Evolutionary conservation across 2,797 vertebrate species (phyloP).

Genomic region (Columba guinea): DNA sequence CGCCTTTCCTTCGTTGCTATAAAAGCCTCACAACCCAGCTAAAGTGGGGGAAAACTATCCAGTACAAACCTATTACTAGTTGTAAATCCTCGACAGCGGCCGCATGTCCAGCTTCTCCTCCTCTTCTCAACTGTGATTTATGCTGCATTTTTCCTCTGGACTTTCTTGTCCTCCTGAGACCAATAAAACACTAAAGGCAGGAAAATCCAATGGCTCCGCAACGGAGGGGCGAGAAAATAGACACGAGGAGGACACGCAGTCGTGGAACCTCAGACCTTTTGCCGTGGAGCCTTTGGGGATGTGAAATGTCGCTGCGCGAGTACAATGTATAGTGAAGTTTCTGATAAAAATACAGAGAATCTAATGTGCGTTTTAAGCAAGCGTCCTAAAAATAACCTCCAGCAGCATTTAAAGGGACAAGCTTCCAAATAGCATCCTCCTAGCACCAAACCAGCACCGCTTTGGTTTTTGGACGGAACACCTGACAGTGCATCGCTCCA

Average conservation of each 20-base stretch:
- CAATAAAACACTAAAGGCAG: background rate
- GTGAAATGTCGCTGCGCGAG: fast-evolving
- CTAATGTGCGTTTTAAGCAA: slow-evolving; percentile 3
- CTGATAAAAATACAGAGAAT: background rate
- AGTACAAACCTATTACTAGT: background rate
- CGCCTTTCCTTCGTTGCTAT: background rate
- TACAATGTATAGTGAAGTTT: background rate
- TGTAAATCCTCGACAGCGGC: background rate
- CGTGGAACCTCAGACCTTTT: fast-evolving
- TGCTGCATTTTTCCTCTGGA: background rate
- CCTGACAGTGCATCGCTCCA: fast-evolving
- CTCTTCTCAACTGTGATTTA: background rate
- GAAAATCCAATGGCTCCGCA: background rate
- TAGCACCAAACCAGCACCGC: fast-evolving
- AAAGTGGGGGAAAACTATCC: background rate
- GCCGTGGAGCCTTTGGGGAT: background rate
- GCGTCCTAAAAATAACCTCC: slow-evolving; percentile 56
- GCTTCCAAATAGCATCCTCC: background rate
- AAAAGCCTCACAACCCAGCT: background rate
- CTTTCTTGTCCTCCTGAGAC: background rate
- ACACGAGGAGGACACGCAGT: fast-evolving
- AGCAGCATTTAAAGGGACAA: slow-evolving; percentile 59
- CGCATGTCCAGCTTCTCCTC: fast-evolving
- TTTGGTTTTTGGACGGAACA: background rate
- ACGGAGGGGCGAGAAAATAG: background rate